Percentiles rank a stretch among this genome's conserved stretches.
phyloP scores from a whole-genome alignment of 2,888 invertebrate genomes.

The Podabrus alpinus region DNA sequence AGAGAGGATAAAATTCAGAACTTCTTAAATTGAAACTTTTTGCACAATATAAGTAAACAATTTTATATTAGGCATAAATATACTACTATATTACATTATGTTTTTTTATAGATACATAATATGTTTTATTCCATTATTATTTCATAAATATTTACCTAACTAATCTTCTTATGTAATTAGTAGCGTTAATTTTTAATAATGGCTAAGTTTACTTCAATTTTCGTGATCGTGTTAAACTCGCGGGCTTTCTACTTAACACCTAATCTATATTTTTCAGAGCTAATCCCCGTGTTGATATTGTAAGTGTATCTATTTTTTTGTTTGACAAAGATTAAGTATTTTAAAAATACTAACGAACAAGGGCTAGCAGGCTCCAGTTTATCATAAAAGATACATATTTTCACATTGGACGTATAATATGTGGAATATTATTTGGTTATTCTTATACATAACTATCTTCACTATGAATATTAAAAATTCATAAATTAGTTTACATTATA shows the following conservation, averaged over 20 bases:
- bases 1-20: conserved; percentile 13
- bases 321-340: neutral
- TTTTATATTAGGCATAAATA: neutral
- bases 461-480: too few relatives aligned
- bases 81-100: too few relatives aligned
- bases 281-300: conserved; percentile 35
- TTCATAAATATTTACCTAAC: neutral
- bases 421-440: neutral
- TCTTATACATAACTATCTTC: too few relatives aligned
- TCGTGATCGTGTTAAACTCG: conserved; percentile 33
- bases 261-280: conserved; percentile 38
- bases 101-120: too few relatives aligned
- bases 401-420: neutral
- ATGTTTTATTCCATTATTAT: too few relatives aligned
- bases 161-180: conserved; percentile 11
- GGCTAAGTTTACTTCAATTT: conserved; percentile 24
- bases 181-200: conserved; percentile 22
- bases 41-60: neutral
- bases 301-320: neutral
- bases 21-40: conserved; percentile 6
- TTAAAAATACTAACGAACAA: neutral
- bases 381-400: neutral
- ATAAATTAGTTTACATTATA: too few relatives aligned
- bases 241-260: conserved; percentile 30
- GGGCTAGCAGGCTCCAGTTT: neutral